Conservation (phyloP, 2,113 vertebrate species). For the Microtus richardsoni region DNA sequence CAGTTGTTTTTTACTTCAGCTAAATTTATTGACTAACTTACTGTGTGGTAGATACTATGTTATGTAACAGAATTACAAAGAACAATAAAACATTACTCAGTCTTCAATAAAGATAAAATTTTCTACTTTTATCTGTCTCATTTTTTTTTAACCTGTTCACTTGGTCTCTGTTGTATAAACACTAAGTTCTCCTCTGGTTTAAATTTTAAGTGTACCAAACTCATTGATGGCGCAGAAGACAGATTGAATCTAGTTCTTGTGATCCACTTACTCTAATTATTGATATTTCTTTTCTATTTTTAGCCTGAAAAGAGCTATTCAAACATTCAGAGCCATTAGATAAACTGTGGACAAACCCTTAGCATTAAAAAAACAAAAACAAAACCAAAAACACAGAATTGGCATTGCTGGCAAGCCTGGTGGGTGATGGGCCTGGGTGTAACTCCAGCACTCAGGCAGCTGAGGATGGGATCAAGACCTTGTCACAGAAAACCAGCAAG, state of each 20-base stretch:
- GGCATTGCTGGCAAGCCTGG: background rate
- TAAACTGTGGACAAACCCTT: constrained; percentile 29
- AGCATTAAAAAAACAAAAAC: background rate
- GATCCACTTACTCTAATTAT: background rate
- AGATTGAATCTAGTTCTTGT: background rate
- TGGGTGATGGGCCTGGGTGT: background rate
- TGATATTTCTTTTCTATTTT: background rate
- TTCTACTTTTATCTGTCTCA: background rate
- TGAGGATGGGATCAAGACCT: background rate
- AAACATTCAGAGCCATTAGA: background rate
- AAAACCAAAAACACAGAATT: background rate
- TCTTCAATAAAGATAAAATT: background rate
- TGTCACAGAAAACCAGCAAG: background rate
- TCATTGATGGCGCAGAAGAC: background rate
- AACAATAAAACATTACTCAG: background rate
- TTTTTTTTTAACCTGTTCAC: constrained; percentile 7
- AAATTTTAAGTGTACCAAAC: background rate
- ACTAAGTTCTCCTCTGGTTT: constrained; percentile 21
- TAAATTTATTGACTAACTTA: constrained; percentile 2
- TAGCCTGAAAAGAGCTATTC: constrained; percentile 21
- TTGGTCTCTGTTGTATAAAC: background rate
- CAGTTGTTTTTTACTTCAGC: background rate
- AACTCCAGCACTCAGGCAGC: background rate
- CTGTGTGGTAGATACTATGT: background rate
- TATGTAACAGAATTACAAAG: background rate